These are phyloP conservation scores for Galeopsomyia nigrocyanea DNA, from an alignment of 2,888 invertebrate species.

Conservation along the genomic window DNA sequence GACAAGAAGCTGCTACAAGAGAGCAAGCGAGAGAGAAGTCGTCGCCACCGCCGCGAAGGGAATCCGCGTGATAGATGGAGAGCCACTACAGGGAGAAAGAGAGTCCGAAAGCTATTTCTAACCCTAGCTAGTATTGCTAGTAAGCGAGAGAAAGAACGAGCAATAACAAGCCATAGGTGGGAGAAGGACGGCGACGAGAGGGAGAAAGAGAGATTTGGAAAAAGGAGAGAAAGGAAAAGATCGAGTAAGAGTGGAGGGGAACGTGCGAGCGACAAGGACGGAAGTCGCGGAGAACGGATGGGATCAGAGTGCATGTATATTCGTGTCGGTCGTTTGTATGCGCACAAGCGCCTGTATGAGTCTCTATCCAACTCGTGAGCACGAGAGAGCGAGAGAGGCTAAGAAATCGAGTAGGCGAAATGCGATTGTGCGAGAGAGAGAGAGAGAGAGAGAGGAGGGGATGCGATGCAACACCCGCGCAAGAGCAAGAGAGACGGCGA, in stretches of 20 bases:
- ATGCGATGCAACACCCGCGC: conserved; percentile 31
- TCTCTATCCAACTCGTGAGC: neutral
- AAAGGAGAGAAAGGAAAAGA: conserved; percentile 42
- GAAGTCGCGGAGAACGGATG: conserved; percentile 40
- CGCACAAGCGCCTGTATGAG: conserved; percentile 1
- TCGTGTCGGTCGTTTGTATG: too few species aligned
- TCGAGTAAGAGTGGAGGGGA: conserved; percentile 41
- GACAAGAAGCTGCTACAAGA: conserved; percentile 44
- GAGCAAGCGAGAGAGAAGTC: conserved; percentile 38
- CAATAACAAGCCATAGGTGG: neutral
- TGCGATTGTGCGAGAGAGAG: conserved; percentile 43
- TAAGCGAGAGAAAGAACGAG: conserved; percentile 19
- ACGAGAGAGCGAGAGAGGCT: conserved; percentile 13
- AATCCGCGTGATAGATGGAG: conserved; percentile 46
- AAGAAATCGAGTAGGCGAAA: conserved; percentile 41
- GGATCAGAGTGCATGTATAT: conserved; percentile 25
- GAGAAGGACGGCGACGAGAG: conserved; percentile 15
- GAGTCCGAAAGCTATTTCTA: conserved; percentile 42
- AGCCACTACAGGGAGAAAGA: conserved; percentile 43
- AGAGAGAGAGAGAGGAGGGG: conserved; percentile 25
- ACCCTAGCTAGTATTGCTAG: conserved; percentile 4
- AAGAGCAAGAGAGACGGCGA: conserved; percentile 40
- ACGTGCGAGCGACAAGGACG: conserved; percentile 38
- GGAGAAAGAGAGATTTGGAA: conserved; percentile 21
- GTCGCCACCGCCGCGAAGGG: conserved; percentile 18